Base-by-base conservation (phyloP, 2,113 vertebrate species). In the Salvelinus namaycush region DNA sequence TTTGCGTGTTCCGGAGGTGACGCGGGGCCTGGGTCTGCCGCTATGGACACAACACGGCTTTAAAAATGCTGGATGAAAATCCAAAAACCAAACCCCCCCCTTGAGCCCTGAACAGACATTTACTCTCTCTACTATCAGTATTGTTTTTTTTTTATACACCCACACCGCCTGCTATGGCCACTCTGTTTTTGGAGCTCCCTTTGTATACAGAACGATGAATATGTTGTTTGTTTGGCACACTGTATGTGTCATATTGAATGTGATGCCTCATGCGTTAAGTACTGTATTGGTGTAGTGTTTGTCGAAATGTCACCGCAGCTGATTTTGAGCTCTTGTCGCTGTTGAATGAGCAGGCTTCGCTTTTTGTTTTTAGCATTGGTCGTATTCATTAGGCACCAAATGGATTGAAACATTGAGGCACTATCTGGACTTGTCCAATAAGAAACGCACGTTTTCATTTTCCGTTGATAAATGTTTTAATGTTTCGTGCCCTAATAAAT, bases 51-150 rank as follows among this genome's bases (percentile, higher is more conserved):
- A 71, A 87, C 80, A 72, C 3, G 79, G 84, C 86, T 85, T 86
- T 79, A 82, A 85, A 78, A 82, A 88, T 89, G 89, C 86, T 88
- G 89, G 87, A 83, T n/a, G 86, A 89, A 90, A 87, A 83, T 26
- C 31, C 85, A 70, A 87, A 87, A 84, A 71, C 64, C 84, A 85
- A 84, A 79, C 51, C 39, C 48, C 31, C 60, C 76, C 79, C 84
- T 86, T 54, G 79, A 90, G 75, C 85, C 86, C 83, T 22, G 44
- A 64, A 89, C 73, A 81, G 84, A 87, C 87, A 84, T 90, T 87
- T 80, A 86, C 72, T 87, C 83, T 71, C 20, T 44, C 39, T 44
- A 44, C 85, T 90, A 87, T 88, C 83, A 90, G 86, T 91, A 87
- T 91, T 89, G 26, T 83, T 80, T 71, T 83, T 82, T 44, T 44